A percentile compares a stretch with the other conserved stretches of the same genome.
Conservation (phyloP, 2,797 vertebrate species). For the Poecilia velifera region DNA sequence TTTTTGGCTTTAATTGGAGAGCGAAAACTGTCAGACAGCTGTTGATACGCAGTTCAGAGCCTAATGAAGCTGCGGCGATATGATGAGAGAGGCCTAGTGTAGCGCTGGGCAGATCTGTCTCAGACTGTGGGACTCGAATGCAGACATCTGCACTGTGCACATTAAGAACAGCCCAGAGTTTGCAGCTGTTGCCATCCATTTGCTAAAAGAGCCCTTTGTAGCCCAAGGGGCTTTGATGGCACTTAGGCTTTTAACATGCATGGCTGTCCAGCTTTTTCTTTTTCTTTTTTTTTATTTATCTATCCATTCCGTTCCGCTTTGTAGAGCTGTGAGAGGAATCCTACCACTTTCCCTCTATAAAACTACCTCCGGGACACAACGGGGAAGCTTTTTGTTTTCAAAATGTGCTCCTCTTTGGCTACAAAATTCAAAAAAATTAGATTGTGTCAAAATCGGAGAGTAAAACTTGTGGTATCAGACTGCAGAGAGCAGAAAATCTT, state of each 20-base stretch:
- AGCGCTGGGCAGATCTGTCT: conserved; percentile 67
- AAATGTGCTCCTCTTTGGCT: conserved; percentile 25
- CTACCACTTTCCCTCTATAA: conserved; percentile 53
- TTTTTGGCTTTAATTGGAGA: conserved; percentile 40
- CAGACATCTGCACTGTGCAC: conserved; percentile 72
- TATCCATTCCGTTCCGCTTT: conserved; percentile 13
- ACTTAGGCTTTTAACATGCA: conserved; percentile 77
- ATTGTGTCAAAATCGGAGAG: conserved; percentile 26
- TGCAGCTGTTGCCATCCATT: conserved; percentile 78
- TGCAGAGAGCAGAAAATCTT: conserved; percentile 3
- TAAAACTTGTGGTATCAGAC: conserved; percentile 8
- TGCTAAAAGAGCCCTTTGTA: conserved; percentile 77
- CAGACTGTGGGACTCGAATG: conserved; percentile 69
- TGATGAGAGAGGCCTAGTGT: conserved; percentile 55
- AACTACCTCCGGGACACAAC: conserved; percentile 45
- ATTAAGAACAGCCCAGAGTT: conserved; percentile 72
- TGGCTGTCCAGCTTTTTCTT: conserved; percentile 42
- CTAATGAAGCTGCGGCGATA: conserved; percentile 61
- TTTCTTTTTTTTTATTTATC: conserved; percentile 10
- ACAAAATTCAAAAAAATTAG: conserved; percentile 8
- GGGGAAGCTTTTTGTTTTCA: conserved; percentile 20
- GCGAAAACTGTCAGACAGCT: conserved; percentile 55
- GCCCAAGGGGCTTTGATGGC: conserved; percentile 75
- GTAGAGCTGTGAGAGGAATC: conserved; percentile 38
- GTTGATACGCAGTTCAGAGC: conserved; percentile 44